Base-by-base conservation (phyloP, 2,797 vertebrate species). In the Pogoniulus pusillus region DNA sequence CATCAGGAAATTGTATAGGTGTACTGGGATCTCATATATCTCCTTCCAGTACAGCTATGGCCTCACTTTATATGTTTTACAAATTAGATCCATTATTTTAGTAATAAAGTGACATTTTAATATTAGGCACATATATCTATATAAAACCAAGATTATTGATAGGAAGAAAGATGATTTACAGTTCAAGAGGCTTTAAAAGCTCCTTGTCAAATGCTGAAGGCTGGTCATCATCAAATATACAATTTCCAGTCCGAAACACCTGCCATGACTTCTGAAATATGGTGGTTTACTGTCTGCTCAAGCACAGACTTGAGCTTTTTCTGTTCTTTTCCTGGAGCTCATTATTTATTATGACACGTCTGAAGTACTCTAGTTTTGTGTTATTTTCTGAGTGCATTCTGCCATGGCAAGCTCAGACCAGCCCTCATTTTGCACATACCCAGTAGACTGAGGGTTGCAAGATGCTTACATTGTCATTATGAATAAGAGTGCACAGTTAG, bases 21-120 rank as follows among this genome's bases (percentile, higher is more conserved):
- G 18, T 53, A 71, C 71, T 51, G 57, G 19, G 12, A 89, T 84
- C 74, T 65, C 73, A 88, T 80, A 82, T 83, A 77, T 94, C 41
- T 90, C 85, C 41, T 82, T 84, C 19, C 73, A 87, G 70, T 79
- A 88, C 72, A 73, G 72, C 93, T 95, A 93, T 12, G 39, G 39
- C 70, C 81, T 91, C 73, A 76, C 62, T 92, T 95, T 83, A 89
- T 92, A 91, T 71, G 62, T 91, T 92, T 93, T 92, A 95, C 55
- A 96, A 94, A 96, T 96, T 82, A 94, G 93, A 92, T 86, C 80
- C 64, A 94, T 96, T 96, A 95, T 91, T 91, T 80, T 23, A 76
- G 78, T 55, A 90, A 93, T 95, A 94, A 94, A 96, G 47, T 62
- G 16, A 55, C 34, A 58, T 89, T 92, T 93, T 83, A 93, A 91